A percentile compares a stretch with the other conserved stretches of the same genome.
Conservation (phyloP, 2,888 invertebrate genomes). For the Acanthosepion pharaonis region DNA sequence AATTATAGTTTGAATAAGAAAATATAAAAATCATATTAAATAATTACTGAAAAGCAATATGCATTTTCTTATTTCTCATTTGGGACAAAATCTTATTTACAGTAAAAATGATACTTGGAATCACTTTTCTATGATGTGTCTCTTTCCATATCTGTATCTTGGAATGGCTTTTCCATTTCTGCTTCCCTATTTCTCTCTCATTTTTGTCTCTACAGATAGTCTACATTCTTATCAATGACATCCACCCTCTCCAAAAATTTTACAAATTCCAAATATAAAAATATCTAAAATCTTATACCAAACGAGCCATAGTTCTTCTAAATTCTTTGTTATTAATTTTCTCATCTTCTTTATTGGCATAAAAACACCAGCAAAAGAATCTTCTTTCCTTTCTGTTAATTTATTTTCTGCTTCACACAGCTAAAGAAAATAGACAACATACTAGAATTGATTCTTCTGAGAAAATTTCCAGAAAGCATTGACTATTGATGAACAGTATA, state of each 20-base stretch:
- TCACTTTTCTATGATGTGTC: background rate
- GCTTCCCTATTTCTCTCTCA: background rate
- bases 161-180: background rate
- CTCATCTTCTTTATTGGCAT: background rate
- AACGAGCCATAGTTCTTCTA: background rate
- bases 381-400: background rate
- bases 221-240: background rate
- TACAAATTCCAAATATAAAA: background rate
- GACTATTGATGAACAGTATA: background rate
- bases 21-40: background rate
- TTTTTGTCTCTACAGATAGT: background rate
- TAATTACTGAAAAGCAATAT: too few relatives aligned
- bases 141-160: background rate
- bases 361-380: background rate
- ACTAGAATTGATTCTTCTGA: slow-evolving; percentile 17
- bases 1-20: background rate
- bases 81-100: too few relatives aligned
- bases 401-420: background rate
- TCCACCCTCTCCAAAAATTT: background rate
- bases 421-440: background rate
- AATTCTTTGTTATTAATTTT: background rate
- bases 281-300: background rate
- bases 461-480: background rate
- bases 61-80: too few relatives aligned
- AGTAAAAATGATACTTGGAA: too few relatives aligned